Evolutionary conservation across 1,140 invertebrate species (phyloP), one percentile per base, ranked within the genome.

Genomic region (Macrotrachela quadricornifera): DNA sequence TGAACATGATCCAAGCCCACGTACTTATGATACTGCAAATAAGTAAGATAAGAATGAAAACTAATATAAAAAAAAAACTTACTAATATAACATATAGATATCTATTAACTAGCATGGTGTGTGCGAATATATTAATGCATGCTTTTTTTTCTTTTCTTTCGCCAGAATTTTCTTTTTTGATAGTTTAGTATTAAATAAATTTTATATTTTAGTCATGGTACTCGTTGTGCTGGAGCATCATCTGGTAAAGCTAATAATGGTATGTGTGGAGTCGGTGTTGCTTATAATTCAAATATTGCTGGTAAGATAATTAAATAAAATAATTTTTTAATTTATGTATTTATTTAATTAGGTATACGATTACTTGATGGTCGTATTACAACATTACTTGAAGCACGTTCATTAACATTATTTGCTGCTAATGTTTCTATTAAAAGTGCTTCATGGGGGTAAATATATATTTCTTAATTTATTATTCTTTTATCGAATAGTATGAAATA

Each of bases 191-290:
- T 30, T 50, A 17, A 1, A 42, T 6, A 42, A 14, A 16, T 42
- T 42, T 2, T 12, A 11, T 15, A 46, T 21, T 43, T n/a, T 15
- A 55, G 90, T 38, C 92, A 97, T 71, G 91, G 91, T 1, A 97
- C 92, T 1, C 75, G 91, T 44, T 99, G 92, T 73, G 92, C 92
- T 14, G 92, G 92, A 21, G 91, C 96, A 72, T 91, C 97, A 15
- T 88, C 92, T 6, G 90, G 91, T 10, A 80, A 82, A 17, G 87
- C 86, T 49, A 94, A 96, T 70, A 99, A 99, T 73, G 81, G 82
- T 21, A 74, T 91, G 36, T 99, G 92, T 70, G 82, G 85, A 30
- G 83, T 96, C 14, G 92, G 92, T 45, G 82, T 97, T 46, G 92
- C 92, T 0, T 94, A 79, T 65, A 81, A 85, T 47, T 85, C 91